Evolutionary conservation across 2,888 invertebrate species (phyloP).

Genomic region (Caenorhabditis drosophilae): DNA sequence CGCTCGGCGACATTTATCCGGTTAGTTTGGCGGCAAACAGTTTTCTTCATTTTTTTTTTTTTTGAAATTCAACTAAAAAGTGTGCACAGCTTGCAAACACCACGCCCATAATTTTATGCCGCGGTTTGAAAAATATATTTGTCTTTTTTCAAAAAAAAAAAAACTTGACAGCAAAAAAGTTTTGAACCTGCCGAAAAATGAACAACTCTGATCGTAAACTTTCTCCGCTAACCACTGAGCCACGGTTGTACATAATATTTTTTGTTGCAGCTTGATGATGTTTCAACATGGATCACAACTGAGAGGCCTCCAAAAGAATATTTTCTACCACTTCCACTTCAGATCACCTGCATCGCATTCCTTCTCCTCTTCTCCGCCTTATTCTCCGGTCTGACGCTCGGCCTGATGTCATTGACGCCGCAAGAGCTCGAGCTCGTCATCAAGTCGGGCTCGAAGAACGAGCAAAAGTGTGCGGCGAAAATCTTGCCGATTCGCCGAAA

Average conservation of each 20-base stretch:
- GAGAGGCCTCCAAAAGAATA: slow-evolving; percentile 58
- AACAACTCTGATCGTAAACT: too few species aligned
- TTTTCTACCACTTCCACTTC: slow-evolving; percentile 52
- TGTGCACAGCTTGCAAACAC: too few species aligned
- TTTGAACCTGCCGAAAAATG: too few species aligned
- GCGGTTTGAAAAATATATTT: too few species aligned
- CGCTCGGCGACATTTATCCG: slow-evolving; percentile 30
- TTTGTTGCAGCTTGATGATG: slow-evolving; percentile 51
- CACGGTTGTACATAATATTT: too few species aligned
- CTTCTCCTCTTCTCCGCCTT: slow-evolving; percentile 88
- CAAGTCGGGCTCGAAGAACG: slow-evolving; percentile 58
- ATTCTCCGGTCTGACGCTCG: slow-evolving; percentile 92
- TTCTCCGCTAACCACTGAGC: too few species aligned
- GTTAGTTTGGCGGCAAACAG: slow-evolving; percentile 12
- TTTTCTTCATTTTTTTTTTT: too few species aligned
- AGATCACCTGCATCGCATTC: slow-evolving; percentile 73
- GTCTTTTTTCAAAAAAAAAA: too few species aligned
- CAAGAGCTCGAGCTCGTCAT: slow-evolving; percentile 66
- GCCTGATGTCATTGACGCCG: slow-evolving; percentile 91
- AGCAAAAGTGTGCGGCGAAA: slow-evolving; percentile 77
- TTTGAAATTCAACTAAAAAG: too few species aligned
- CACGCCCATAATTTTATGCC: too few species aligned
- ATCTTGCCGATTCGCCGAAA: slow-evolving; percentile 91
- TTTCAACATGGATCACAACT: slow-evolving; percentile 59
- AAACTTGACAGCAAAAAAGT: too few species aligned